Base-by-base conservation (phyloP, 2,113 vertebrate genomes). In the Rhea americana region DNA sequence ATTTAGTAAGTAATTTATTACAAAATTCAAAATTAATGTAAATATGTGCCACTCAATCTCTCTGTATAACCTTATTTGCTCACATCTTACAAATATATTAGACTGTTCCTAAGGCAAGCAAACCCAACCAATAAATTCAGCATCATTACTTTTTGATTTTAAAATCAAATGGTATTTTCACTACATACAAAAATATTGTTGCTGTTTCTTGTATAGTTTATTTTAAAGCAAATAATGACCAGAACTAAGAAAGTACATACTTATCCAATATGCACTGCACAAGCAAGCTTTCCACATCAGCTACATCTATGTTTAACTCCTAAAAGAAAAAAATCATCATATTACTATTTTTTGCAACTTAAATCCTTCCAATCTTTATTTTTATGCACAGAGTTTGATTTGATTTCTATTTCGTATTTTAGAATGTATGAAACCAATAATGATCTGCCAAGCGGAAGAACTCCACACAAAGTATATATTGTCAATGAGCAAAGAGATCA, bases 241-340 rank as follows among this genome's bases (percentile, higher is more conserved):
- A 88, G 30, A 68, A 86, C 48, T 15, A 87, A 83, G 37, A 45
- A 80, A 94, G 55, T 93, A 99, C 99, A 91, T 98, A 99, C 99
- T 99, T 99, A 98, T 99, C 99, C 98, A 99, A 98, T 98, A 99
- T 99, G 97, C 99, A 99, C 98, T 99, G 99, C 94, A 99, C 99
- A 97, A 99, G 98, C 98, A 99, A 98, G 98, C 99, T 99, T 97
- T 99, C 99, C 98, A 99, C 99, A 95, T 99, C 99, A 87, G 99
- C 98, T 97, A 99, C 99, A 93, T 99, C 99, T 97, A 99, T 99
- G 98, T 99, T 99, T 97, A 99, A 98, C 96, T 99, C 99, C 99
- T 99, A 95, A 86, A 96, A 96, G 93, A 95, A 56, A 96, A 94
- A 43, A 94, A 24, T 85, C 25, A 68, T 96, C 94, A 96, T 37